Conservation (phyloP, 2,888 invertebrate genomes). For the Tanaodytes sp. region DNA sequence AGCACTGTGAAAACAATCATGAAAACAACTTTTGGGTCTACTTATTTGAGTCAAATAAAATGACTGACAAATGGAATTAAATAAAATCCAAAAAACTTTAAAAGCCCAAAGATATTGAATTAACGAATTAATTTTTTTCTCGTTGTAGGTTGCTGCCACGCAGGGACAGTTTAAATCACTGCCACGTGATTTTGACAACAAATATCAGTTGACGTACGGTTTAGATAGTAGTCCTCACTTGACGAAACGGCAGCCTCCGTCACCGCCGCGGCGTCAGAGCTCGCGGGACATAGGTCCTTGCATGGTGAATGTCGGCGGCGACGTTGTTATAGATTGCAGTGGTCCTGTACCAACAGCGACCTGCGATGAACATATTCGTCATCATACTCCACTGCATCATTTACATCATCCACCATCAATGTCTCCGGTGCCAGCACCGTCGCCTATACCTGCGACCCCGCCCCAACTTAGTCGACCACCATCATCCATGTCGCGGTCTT, state of each 20-base stretch:
- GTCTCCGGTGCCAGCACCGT: conserved; percentile 76
- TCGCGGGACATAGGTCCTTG: conserved; percentile 65
- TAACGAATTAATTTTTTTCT: conserved; percentile 7
- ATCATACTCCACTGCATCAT: conserved; percentile 63
- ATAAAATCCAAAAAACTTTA: too few relatives aligned
- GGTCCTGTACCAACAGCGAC: conserved; percentile 73
- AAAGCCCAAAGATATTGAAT: background rate
- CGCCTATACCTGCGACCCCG: conserved; percentile 79
- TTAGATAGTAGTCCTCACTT: conserved; percentile 80
- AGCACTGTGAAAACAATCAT: too few relatives aligned
- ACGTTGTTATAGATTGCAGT: conserved; percentile 72
- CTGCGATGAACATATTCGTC: conserved; percentile 68
- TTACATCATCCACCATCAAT: conserved; percentile 58
- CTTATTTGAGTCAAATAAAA: too few relatives aligned
- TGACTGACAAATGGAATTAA: too few relatives aligned
- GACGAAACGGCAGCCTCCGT: conserved; percentile 85
- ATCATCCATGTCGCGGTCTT: conserved; percentile 75
- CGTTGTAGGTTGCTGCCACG: conserved; percentile 68
- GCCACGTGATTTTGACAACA: conserved; percentile 75
- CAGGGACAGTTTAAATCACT: conserved; percentile 75
- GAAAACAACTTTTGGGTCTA: too few relatives aligned
- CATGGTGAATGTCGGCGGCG: conserved; percentile 61
- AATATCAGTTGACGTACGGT: conserved; percentile 73
- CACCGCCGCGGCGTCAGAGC: conserved; percentile 84
- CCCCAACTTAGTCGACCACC: conserved; percentile 73